phyloP scores from a whole-genome alignment of 2,888 invertebrate genomes.

The Itoplectis maculator region DNA sequence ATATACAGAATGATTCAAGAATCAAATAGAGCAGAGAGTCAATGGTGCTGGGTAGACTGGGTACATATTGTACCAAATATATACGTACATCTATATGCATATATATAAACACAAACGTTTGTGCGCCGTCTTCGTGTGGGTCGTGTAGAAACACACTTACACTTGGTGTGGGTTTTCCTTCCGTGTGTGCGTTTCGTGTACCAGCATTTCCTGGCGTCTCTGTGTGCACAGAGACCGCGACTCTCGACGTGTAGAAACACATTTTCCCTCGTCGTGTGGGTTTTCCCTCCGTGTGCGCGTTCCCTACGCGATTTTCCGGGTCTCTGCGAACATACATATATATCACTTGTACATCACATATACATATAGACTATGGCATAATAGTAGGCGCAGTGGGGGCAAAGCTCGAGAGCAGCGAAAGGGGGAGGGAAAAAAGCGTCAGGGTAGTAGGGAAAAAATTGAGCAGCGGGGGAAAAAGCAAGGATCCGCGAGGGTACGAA shows the following conservation, averaged over 20 bases:
- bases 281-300: constrained; percentile 38
- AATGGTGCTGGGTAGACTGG: constrained; percentile 81
- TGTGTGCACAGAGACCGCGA: no score
- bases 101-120: no score
- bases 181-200: constrained; percentile 57
- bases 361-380: constrained; percentile 41
- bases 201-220: constrained; percentile 70
- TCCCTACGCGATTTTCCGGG: constrained; percentile 70
- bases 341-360: no score
- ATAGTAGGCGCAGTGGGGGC: constrained; percentile 64
- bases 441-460: constrained; percentile 2
- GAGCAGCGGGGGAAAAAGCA: not conserved
- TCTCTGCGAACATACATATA: no score
- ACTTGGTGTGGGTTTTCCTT: constrained; percentile 68
- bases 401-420: constrained; percentile 37
- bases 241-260: no score
- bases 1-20: constrained; percentile 83
- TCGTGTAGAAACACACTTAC: constrained; percentile 71
- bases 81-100: constrained; percentile 45
- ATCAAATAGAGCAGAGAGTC: constrained; percentile 83
- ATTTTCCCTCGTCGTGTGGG: constrained; percentile 71
- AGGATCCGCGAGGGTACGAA: constrained; percentile 41
- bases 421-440: constrained; percentile 27
- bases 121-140: constrained; percentile 64
- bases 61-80: constrained; percentile 81